Conservation (phyloP, 2,797 vertebrate species). For the Pseudotriccus pelzelni region DNA sequence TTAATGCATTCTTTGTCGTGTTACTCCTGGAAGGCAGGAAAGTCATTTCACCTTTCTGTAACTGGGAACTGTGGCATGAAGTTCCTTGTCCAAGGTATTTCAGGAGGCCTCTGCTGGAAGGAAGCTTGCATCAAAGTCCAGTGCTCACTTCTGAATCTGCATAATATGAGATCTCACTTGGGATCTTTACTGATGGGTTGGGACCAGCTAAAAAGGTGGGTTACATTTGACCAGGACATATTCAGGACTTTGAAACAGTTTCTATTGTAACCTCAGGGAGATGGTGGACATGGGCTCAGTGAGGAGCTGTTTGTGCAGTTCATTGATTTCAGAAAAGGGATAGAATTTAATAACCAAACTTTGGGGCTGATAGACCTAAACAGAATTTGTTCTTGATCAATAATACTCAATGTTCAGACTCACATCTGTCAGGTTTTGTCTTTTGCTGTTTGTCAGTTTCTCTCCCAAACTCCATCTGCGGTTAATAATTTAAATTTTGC, state of each 20-base stretch:
- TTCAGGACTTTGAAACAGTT: not conserved
- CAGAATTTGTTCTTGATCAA: not conserved
- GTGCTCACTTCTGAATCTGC: not conserved
- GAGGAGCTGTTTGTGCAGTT: not conserved
- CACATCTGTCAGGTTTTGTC: not conserved
- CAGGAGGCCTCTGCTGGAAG: not conserved
- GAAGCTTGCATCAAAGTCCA: not conserved
- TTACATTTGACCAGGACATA: not conserved
- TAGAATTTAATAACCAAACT: not conserved
- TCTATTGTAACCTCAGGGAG: not conserved
- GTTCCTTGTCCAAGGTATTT: not conserved
- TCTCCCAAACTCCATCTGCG: not conserved
- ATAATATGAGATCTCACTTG: not conserved
- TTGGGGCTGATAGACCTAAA: not conserved
- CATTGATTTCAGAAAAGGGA: not conserved
- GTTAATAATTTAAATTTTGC: constrained; percentile 23
- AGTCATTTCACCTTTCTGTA: not conserved
- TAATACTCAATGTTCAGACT: not conserved
- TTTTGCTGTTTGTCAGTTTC: not conserved
- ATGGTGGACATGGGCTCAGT: too few relatives aligned
- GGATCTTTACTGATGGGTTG: not conserved
- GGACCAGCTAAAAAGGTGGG: not conserved
- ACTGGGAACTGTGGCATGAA: not conserved
- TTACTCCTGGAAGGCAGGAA: not conserved
- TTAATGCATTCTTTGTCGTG: not conserved